These are phyloP conservation scores for Gymnodraco acuticeps DNA, from an alignment of 2,797 vertebrate genomes.

Conservation along the genomic window DNA sequence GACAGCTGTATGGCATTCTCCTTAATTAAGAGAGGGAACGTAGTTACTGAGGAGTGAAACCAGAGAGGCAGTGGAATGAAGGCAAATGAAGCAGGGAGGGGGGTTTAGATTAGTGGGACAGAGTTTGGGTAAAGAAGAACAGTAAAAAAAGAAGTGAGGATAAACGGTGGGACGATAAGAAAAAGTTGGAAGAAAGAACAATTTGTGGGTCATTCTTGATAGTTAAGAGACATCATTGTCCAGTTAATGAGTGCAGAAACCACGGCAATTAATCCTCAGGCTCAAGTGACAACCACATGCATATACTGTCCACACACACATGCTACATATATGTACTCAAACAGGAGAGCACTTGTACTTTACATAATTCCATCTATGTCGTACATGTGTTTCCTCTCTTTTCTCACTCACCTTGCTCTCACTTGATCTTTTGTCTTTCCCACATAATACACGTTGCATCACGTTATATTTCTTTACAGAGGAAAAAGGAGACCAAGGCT, in stretches of 20 bases:
- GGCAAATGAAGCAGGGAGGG: background rate
- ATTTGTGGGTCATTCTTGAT: constrained; percentile 52
- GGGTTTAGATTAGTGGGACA: constrained; percentile 17
- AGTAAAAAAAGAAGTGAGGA: constrained; percentile 22
- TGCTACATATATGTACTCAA: constrained; percentile 3
- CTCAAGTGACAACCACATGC: constrained; percentile 35
- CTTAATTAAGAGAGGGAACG: constrained; percentile 76
- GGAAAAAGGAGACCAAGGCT: constrained; percentile 38
- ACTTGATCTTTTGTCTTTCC: constrained; percentile 26
- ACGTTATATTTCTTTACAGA: constrained; percentile 49
- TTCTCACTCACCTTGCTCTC: constrained; percentile 12
- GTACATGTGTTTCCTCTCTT: background rate
- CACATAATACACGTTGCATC: constrained; percentile 35
- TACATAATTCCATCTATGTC: constrained; percentile 8
- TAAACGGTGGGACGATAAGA: constrained; percentile 18
- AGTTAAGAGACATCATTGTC: constrained; percentile 58
- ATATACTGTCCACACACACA: background rate
- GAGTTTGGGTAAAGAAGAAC: constrained; percentile 28
- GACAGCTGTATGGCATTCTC: constrained; percentile 73
- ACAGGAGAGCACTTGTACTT: constrained; percentile 1
- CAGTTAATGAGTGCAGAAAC: constrained; percentile 67
- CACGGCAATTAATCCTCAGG: constrained; percentile 65
- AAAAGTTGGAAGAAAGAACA: constrained; percentile 33
- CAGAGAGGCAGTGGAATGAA: constrained; percentile 42
- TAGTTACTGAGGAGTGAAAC: constrained; percentile 54